Percentiles rank a stretch among this genome's conserved stretches.
Evolutionary conservation across 2,797 vertebrate genomes (phyloP).

Genomic region (Alexandromys oeconomus): DNA sequence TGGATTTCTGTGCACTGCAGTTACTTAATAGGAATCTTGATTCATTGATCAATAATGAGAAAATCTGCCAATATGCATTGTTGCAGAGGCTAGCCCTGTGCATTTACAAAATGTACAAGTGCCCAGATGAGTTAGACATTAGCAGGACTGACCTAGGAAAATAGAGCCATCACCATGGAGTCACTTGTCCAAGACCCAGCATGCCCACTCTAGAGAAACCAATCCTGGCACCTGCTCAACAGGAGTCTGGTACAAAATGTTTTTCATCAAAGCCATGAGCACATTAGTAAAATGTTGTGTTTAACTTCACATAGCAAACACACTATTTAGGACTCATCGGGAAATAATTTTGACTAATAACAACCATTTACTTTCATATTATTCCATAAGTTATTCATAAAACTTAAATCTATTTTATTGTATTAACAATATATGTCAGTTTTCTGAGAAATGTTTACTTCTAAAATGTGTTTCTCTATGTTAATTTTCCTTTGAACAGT

Average conservation of each 20-base stretch:
- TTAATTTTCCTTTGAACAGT: neutral
- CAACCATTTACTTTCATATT: neutral
- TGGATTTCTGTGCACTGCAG: neutral
- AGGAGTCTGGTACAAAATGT: neutral
- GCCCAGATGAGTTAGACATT: neutral
- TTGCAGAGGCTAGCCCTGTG: neutral
- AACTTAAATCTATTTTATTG: neutral
- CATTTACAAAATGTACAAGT: neutral
- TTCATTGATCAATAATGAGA: neutral
- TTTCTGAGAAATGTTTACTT: neutral
- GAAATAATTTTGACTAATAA: neutral
- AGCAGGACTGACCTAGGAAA: neutral
- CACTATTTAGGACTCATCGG: neutral
- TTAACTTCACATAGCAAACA: neutral
- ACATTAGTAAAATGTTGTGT: neutral
- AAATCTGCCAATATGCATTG: neutral
- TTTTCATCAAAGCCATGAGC: neutral
- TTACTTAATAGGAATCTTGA: neutral
- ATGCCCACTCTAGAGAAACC: neutral
- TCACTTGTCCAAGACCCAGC: neutral
- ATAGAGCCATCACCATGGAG: neutral
- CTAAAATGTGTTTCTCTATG: slow-evolving; percentile 28
- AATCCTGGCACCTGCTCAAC: neutral
- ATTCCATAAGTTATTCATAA: neutral
- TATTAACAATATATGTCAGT: neutral